phyloP scores from a whole-genome alignment of 2,888 invertebrate genomes.

The Steinernema scapterisci region DNA sequence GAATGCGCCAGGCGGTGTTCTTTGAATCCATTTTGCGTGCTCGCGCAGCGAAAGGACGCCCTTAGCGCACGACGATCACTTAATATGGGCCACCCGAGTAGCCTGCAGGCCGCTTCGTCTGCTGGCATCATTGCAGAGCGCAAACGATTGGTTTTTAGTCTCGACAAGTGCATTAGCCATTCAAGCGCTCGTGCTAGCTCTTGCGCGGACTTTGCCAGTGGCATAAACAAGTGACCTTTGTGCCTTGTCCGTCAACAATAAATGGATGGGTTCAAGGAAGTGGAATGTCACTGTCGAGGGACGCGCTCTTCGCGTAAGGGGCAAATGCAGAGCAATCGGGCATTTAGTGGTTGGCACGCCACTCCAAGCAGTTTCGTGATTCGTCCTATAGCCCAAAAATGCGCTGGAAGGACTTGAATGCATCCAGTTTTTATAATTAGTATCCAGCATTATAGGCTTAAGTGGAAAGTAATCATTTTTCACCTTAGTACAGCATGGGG shows the following conservation, averaged over 20 bases:
- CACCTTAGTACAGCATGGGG: too few species aligned
- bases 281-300: neutral
- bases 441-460: too few species aligned
- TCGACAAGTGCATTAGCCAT: constrained; percentile 27
- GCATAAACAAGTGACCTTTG: constrained; percentile 27
- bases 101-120: constrained; percentile 12
- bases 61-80: constrained; percentile 23
- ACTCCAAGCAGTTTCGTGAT: neutral
- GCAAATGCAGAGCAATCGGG: neutral
- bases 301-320: neutral
- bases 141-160: constrained; percentile 30
- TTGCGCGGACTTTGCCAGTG: constrained; percentile 21
- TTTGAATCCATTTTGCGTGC: neutral
- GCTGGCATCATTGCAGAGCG: constrained; percentile 12
- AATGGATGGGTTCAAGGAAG: constrained; percentile 30
- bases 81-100: constrained; percentile 31
- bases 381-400: neutral
- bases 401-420: constrained; percentile 3
- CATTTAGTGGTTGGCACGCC: neutral
- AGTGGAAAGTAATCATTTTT: too few species aligned
- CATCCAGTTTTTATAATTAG: too few species aligned
- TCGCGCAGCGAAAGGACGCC: constrained; percentile 2
- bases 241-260: constrained; percentile 24
- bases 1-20: neutral
- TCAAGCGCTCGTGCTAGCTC: constrained; percentile 7